Conservation (phyloP, 2,888 invertebrate genomes). For the Furcula furcula region DNA sequence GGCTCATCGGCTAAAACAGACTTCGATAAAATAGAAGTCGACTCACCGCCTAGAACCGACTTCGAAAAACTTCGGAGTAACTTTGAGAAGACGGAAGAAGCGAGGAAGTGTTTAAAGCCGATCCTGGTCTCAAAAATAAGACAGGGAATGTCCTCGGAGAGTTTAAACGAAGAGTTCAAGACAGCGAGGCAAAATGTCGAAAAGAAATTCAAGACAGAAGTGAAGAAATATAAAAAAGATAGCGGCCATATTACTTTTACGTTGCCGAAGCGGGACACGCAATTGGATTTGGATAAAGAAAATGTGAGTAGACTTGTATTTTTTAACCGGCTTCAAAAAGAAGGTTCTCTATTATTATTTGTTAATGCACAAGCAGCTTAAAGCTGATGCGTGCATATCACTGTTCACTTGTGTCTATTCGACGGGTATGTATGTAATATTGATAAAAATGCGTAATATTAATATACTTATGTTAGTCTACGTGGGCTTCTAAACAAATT, state of each 20-base stretch:
- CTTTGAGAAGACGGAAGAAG: conserved; percentile 46
- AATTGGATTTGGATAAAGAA: conserved; percentile 64
- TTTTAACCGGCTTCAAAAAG: too few species aligned
- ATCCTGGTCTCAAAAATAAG: conserved; percentile 33
- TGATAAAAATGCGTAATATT: too few species aligned
- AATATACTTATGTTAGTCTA: too few species aligned
- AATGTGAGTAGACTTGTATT: conserved; percentile 69
- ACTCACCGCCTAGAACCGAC: conserved; percentile 9
- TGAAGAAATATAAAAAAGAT: conserved; percentile 36
- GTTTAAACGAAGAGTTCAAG: conserved; percentile 32
- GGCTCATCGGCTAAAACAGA: not conserved
- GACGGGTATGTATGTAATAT: too few species aligned
- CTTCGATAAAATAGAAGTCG: not conserved
- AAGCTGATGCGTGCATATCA: too few species aligned
- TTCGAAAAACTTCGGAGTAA: conserved; percentile 58
- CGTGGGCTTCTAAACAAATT: too few species aligned
- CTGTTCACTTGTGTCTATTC: too few species aligned
- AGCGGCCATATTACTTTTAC: conserved; percentile 32
- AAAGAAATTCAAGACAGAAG: conserved; percentile 49
- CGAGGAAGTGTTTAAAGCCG: conserved; percentile 43
- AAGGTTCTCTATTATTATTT: too few species aligned
- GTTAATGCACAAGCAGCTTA: too few species aligned
- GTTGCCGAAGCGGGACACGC: conserved; percentile 49
- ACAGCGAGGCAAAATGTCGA: conserved; percentile 40
- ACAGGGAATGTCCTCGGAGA: conserved; percentile 31